A percentile compares a stretch with the other conserved stretches of the same genome.
Evolutionary conservation across 2,113 vertebrate species (phyloP).

Genomic region (Bubo bubo): DNA sequence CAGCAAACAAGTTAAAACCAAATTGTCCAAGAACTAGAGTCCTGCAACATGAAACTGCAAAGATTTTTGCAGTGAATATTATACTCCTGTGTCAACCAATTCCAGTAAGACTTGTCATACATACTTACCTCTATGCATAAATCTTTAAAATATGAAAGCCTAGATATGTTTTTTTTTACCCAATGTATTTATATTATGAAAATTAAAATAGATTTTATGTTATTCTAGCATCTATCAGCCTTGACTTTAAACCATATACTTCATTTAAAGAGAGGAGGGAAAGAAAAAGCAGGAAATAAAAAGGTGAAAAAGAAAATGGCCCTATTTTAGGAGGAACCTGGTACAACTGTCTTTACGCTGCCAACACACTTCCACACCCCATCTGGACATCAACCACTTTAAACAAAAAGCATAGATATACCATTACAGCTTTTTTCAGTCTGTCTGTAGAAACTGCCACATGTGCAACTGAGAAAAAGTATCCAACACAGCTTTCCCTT

Average conservation of each 20-base stretch:
- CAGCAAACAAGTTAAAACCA: background rate
- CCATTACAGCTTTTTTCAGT: background rate
- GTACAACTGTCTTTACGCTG: background rate
- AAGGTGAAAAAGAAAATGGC: background rate
- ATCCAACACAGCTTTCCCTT: conserved; percentile 13
- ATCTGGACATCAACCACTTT: background rate
- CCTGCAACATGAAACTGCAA: background rate
- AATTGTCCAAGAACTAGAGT: background rate
- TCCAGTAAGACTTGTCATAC: background rate
- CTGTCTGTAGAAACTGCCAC: conserved; percentile 25
- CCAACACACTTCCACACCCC: background rate
- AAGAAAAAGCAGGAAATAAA: background rate
- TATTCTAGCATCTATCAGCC: background rate
- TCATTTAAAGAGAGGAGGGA: background rate
- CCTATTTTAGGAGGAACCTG: background rate
- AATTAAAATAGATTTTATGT: background rate
- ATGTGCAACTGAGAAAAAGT: conserved; percentile 10
- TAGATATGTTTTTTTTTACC: background rate
- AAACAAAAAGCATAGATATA: background rate
- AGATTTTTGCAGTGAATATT: background rate
- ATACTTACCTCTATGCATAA: background rate
- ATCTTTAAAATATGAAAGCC: background rate
- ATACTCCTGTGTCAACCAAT: background rate
- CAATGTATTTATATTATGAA: background rate
- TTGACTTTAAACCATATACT: background rate